Conservation (phyloP, 2,888 invertebrate genomes). For the Cyrtodaria siliqua region DNA sequence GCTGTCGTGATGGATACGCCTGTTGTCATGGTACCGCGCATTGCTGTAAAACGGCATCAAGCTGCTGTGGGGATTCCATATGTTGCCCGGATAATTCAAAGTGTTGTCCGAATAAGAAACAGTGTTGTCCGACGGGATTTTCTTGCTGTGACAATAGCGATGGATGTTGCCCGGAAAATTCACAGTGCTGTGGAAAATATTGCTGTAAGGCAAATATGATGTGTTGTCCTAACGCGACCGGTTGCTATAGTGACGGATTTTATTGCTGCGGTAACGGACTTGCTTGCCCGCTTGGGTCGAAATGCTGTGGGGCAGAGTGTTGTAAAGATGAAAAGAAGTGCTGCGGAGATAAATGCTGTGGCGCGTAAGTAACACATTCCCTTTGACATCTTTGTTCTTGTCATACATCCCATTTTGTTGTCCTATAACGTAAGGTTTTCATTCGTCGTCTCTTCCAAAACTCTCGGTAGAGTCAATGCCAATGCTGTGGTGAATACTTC, state of each 20-base stretch:
- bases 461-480: too few relatives aligned
- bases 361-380: conserved; percentile 26
- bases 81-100: conserved; percentile 49
- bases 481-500: too few relatives aligned
- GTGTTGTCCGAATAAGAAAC: conserved; percentile 53
- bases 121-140: conserved; percentile 50
- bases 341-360: conserved; percentile 39
- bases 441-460: too few relatives aligned
- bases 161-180: conserved; percentile 50
- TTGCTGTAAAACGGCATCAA: conserved; percentile 44
- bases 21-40: conserved; percentile 55
- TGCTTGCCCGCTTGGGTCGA: conserved; percentile 42
- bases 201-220: conserved; percentile 45
- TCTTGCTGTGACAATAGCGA: conserved; percentile 44
- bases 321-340: conserved; percentile 33
- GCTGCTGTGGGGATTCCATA: conserved; percentile 49
- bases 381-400: too few relatives aligned
- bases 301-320: conserved; percentile 49
- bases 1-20: conserved; percentile 51
- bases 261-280: conserved; percentile 58
- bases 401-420: too few relatives aligned
- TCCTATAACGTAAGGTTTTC: too few relatives aligned
- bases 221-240: conserved; percentile 55
- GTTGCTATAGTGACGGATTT: conserved; percentile 51
- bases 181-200: conserved; percentile 51